Evolutionary conservation across 2,113 vertebrate genomes (phyloP), one percentile per base, ranked within the genome.

Genomic region (Callospermophilus lateralis): DNA sequence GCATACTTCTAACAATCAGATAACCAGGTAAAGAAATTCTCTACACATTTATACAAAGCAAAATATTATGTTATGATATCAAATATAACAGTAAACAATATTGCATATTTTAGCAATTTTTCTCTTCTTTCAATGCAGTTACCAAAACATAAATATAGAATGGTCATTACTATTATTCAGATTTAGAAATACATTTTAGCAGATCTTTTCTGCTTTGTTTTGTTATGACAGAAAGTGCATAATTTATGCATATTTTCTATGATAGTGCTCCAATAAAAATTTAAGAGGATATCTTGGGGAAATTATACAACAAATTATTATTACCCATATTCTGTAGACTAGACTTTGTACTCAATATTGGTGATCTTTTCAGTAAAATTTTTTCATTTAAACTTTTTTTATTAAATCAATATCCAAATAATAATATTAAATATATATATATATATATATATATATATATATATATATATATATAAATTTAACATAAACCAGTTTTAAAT

Each of bases 121-220:
- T 88, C 5, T 77, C 19, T 93, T 80, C 67, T 80, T 91, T 90
- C 81, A 80, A 13, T 77, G 13, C 0, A 89, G 7, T 6, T 58
- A 61, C 53, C 2, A 96, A 87, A 3, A 12, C 34, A 61, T 83
- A 76, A 79, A 91, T 94, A 88, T 85, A 86, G 34, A 94, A 74
- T 72, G 22, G 1, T 3, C 6, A 51, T 72, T 58, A 51, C 0
- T 74, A 74, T 76, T 53, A 80, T 51, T 90, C 28, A 88, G 6
- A 61, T 85, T 73, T 86, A 55, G 77, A 89, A 87, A 61, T 78
- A 73, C 77, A 84, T 79, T 45, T 16, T 24, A 90, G 68, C 0
- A n/a, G 3, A 63, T 73, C 26, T 80, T 93, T 90, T 88, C 30
- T 90, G 15, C 15, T 73, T 80, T 93, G 17, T 80, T 90, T 30